phyloP scores from a whole-genome alignment of 23 tunicate species.

The Oikopleura dioica region DNA sequence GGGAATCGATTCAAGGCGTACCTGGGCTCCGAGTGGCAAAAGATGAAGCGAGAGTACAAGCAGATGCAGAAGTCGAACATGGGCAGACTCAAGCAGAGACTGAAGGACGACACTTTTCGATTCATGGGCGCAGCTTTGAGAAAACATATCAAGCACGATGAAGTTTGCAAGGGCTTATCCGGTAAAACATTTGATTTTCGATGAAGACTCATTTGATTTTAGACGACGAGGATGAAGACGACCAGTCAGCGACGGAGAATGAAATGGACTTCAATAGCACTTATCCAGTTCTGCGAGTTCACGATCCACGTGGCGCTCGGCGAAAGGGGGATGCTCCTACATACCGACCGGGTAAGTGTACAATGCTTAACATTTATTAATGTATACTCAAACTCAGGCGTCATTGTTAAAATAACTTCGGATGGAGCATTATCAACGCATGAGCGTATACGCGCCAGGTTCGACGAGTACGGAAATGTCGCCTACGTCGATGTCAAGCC shows the following conservation, averaged over 20 bases:
- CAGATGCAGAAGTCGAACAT: neutral
- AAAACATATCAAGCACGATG: constrained; percentile 12
- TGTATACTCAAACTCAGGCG: no score
- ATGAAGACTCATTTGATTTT: no score
- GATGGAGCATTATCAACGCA: neutral
- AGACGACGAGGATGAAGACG: constrained; percentile 6
- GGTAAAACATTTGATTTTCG: no score
- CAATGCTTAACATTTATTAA: no score
- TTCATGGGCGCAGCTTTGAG: neutral
- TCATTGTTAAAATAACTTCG: neutral
- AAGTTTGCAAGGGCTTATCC: neutral
- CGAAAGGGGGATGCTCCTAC: neutral
- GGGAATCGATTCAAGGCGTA: neutral
- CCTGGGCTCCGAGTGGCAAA: neutral
- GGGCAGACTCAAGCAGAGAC: neutral
- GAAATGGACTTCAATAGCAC: neutral
- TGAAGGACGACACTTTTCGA: neutral
- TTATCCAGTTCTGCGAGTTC: neutral
- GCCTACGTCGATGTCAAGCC: neutral
- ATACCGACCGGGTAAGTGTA: neutral
- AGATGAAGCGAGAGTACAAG: neutral
- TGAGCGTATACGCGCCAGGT: neutral
- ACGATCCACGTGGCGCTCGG: neutral
- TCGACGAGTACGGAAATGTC: neutral
- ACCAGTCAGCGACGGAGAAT: constrained; percentile 10